Conservation (phyloP, 2,113 vertebrate species). For the Atherinomorus stipes region DNA sequence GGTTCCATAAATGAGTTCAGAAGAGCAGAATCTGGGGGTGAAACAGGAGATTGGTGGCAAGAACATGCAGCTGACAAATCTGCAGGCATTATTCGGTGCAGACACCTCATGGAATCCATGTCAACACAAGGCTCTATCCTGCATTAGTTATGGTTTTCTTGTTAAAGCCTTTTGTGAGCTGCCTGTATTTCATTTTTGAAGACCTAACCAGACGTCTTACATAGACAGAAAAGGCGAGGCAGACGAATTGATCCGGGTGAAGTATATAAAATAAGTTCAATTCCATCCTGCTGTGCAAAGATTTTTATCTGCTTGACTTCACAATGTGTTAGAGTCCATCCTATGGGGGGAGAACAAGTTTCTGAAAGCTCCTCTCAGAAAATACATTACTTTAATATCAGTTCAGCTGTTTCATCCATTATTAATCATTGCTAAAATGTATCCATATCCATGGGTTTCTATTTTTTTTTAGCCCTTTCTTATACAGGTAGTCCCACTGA, state of each 20-base stretch:
- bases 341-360: neutral
- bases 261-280: slow-evolving; percentile 27
- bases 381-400: too few species aligned
- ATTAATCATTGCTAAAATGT: too few species aligned
- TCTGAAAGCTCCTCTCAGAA: neutral
- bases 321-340: neutral
- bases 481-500: too few species aligned
- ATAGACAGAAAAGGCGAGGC: neutral
- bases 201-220: neutral
- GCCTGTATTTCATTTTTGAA: neutral
- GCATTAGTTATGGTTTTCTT: neutral
- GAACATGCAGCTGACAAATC: neutral
- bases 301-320: neutral
- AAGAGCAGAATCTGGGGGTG: neutral
- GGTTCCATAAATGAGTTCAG: neutral
- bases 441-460: too few species aligned
- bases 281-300: slow-evolving; percentile 21
- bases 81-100: neutral
- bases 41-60: neutral
- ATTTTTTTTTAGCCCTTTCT: too few species aligned
- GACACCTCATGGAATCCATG: neutral
- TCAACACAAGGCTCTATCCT: neutral
- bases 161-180: slow-evolving; percentile 15
- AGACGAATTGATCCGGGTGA: neutral
- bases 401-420: too few species aligned